These are phyloP conservation scores for Otis tarda DNA, from an alignment of 2,113 vertebrate species.

Conservation along the genomic window DNA sequence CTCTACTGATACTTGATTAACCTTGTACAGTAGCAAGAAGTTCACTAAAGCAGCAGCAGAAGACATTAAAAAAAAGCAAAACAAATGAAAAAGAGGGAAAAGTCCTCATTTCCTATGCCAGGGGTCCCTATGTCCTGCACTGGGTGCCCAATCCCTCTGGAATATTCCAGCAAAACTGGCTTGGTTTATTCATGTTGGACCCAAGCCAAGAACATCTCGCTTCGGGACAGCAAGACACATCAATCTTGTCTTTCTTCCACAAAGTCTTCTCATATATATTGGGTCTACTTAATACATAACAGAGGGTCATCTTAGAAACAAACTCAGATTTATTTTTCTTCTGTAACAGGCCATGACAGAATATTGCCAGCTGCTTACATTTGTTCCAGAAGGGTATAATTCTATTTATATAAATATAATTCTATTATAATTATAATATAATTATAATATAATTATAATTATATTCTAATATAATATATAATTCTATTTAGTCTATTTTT, in stretches of 20 bases:
- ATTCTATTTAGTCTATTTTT: background rate
- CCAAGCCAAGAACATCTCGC: background rate
- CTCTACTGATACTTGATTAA: background rate
- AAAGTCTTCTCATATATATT: background rate
- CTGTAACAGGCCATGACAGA: background rate
- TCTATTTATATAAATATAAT: background rate
- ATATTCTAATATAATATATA: no score
- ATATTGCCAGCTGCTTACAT: background rate
- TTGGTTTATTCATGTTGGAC: background rate
- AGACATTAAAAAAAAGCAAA: background rate
- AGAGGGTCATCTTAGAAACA: background rate
- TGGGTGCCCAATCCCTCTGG: background rate
- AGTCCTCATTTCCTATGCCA: background rate
- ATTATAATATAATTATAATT: no score
- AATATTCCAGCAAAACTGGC: background rate
- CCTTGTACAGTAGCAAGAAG: background rate
- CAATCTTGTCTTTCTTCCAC: background rate
- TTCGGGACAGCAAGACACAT: background rate
- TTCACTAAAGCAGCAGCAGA: background rate
- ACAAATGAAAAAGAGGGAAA: background rate
- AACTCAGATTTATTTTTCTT: rapidly evolving
- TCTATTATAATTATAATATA: background rate
- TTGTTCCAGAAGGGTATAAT: background rate
- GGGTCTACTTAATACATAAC: background rate
- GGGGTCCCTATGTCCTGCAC: background rate